Base-by-base conservation (phyloP, 2,797 vertebrate species). In the Eurystomus glaucurus region DNA sequence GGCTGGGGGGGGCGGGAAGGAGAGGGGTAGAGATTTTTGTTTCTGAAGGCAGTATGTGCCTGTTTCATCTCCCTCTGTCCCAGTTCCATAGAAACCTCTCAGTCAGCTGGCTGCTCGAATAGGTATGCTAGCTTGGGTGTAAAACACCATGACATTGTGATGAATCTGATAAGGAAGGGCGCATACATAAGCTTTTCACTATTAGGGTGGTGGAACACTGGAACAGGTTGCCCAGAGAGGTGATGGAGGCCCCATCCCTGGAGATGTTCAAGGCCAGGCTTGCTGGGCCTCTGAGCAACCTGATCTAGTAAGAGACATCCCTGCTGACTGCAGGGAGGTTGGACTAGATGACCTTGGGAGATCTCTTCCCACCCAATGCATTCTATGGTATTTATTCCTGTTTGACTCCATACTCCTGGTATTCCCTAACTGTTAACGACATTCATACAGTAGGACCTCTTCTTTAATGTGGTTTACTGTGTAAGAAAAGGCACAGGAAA, bases 371-470 rank as follows among this genome's bases (percentile, higher is more conserved):
- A 16, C 41, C 41, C 41, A 43, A 43, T 43, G 41, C 16, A 43
- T 43, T 14, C 41, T 43, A 43, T 43, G 41, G 16, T 50, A 79
- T 93, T 78, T 72, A 22, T 79, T 19, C 22, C 18, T 50, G 20
- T 75, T 78, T 61, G 10, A 52, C 23, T 64, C 29, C 19, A 8
- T 54, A 29, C 22, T 74, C 25, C 41, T 79, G 41, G 4, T 64
- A 31, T 50, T 85, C 62, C n/a, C 8, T 54, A 46, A 8, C 22
- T 61, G 16, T 79, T 88, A 76, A 26, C 14, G 62, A 14, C 31
- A 8, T 8, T 79, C 4, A 2, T 39, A 15, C 6, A 52, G 29
- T 66, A 19, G 14, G 26, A 23, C 43, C 39, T 66, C 0, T 57
- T 84, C 74, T 26, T 78, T 43, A 65, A 29, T 22, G 37, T 1